A percentile compares a stretch with the other conserved stretches of the same genome.
These are phyloP conservation scores for Paramuricea clavata DNA, from an alignment of 92 coral and sea anemone genomes.

Conservation along the genomic window DNA sequence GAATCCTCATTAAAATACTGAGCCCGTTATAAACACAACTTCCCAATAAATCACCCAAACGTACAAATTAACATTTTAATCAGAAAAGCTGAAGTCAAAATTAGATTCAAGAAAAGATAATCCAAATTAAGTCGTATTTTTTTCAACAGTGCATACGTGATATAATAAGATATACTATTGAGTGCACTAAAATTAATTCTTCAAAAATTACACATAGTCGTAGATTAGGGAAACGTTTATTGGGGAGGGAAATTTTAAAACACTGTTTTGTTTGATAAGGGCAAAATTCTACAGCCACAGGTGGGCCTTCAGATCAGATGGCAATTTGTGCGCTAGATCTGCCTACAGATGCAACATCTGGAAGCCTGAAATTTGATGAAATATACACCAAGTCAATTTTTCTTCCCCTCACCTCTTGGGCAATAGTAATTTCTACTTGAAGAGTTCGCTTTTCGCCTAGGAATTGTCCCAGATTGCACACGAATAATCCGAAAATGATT, in stretches of 20 bases:
- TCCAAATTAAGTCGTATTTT: neutral
- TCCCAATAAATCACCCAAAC: neutral
- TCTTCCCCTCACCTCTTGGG: neutral
- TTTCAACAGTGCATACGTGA: neutral
- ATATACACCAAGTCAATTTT: neutral
- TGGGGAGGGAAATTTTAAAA: neutral
- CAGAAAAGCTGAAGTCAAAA: conserved; percentile 19
- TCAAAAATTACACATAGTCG: neutral
- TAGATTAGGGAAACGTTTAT: neutral
- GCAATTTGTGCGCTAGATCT: neutral
- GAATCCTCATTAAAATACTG: neutral
- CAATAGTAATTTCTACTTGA: neutral
- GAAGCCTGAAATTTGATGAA: neutral
- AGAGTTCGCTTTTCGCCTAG: neutral
- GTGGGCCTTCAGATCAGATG: conserved; percentile 21
- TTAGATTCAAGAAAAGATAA: neutral
- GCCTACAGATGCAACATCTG: neutral
- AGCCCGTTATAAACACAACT: neutral
- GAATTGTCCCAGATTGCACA: neutral
- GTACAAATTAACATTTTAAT: conserved; percentile 1
- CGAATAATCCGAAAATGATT: neutral
- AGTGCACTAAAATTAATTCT: neutral
- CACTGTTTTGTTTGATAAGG: neutral
- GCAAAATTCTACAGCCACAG: conserved; percentile 5
- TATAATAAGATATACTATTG: neutral